Conservation (phyloP, 2,113 vertebrate genomes). For the Bambusicola thoracicus region DNA sequence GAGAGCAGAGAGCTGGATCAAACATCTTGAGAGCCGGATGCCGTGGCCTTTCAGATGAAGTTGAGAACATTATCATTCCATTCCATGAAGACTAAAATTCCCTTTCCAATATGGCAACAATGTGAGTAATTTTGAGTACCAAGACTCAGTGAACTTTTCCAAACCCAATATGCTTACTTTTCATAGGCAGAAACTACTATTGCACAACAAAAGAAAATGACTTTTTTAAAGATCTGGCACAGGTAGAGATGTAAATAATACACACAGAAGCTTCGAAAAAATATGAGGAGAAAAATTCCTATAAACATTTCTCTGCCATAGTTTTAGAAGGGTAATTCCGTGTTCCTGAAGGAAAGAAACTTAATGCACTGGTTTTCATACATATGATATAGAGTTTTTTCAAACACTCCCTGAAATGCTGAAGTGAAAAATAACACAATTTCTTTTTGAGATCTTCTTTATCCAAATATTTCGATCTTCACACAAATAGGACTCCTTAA, state of each 20-base stretch:
- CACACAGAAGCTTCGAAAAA: neutral
- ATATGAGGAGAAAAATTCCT: neutral
- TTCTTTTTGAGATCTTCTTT: neutral
- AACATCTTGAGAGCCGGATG: neutral
- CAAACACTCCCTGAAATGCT: neutral
- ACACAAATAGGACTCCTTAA: neutral
- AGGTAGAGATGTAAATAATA: neutral
- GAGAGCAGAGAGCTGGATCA: neutral
- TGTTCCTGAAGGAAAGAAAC: neutral
- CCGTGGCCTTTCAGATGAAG: neutral
- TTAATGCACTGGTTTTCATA: neutral
- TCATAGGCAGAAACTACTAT: neutral
- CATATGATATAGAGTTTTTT: neutral
- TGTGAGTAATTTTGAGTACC: neutral
- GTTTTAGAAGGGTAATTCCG: neutral
- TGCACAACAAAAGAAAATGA: neutral
- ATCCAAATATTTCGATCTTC: neutral
- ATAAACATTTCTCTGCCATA: neutral
- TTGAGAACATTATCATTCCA: neutral
- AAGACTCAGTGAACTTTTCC: neutral
- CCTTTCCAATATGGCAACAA: neutral
- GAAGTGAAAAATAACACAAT: neutral
- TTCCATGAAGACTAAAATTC: accelerated
- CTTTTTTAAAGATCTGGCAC: neutral
- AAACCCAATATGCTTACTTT: neutral